Evolutionary conservation across 1,140 invertebrate genomes (phyloP).

Genomic region (Laodelphax striatellus): DNA sequence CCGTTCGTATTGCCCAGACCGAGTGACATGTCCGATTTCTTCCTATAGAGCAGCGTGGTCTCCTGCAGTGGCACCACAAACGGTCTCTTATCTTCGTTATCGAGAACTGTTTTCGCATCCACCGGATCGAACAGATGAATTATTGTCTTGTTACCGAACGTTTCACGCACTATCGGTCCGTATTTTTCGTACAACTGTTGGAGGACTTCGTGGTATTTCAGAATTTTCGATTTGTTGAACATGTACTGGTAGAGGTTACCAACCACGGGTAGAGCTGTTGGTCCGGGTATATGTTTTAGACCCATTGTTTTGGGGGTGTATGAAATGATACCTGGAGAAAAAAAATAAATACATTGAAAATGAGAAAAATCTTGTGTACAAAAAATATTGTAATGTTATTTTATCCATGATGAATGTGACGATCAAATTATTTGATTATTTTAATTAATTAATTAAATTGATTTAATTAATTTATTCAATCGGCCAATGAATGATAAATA

Average conservation of each 20-base stretch:
- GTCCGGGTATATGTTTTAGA: not conserved
- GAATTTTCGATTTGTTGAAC: conserved; percentile 22
- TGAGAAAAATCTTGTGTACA: too few species aligned
- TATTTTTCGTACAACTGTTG: conserved; percentile 25
- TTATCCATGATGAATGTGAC: too few species aligned
- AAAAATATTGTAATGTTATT: too few species aligned
- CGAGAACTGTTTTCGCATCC: conserved; percentile 29
- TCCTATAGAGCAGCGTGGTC: conserved; percentile 36
- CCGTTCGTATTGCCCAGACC: conserved; percentile 44
- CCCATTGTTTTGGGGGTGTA: not conserved
- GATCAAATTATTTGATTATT: too few species aligned
- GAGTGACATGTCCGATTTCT: conserved; percentile 33
- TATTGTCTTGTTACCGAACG: conserved; percentile 23
- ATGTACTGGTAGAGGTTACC: not conserved
- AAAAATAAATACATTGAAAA: not conserved
- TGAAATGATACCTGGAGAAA: not conserved
- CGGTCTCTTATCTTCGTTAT: conserved; percentile 37
- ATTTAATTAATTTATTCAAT: too few species aligned
- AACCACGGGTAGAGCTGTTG: not conserved
- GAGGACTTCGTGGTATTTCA: conserved; percentile 27
- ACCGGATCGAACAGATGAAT: conserved; percentile 32
- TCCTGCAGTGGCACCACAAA: conserved; percentile 38
- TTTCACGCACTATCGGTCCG: conserved; percentile 29
- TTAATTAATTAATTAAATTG: too few species aligned
- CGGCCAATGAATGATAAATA: too few species aligned